These are phyloP conservation scores for Salvator merianae DNA, from an alignment of 2,113 vertebrate species.

Conservation along the genomic window DNA sequence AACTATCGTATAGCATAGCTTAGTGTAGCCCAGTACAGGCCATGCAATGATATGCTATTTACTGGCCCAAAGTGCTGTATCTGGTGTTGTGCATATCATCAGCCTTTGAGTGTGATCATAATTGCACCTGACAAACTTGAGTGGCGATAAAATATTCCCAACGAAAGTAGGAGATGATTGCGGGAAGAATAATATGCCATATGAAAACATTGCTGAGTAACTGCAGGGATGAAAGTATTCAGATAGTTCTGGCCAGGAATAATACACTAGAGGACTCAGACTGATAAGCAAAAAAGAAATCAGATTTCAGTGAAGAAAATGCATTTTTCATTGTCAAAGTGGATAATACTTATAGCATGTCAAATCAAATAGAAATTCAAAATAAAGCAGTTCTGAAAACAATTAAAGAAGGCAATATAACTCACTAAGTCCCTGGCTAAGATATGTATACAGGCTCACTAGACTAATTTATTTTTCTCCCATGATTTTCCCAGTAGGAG, in stretches of 20 bases:
- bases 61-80: not conserved
- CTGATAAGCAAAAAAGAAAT: slow-evolving; percentile 26
- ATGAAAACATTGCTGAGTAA: slow-evolving; percentile 28
- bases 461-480: slow-evolving; percentile 35
- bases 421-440: slow-evolving; percentile 24
- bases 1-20: too few relatives aligned
- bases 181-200: slow-evolving; percentile 8
- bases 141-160: not conserved
- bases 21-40: too few relatives aligned
- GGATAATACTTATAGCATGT: slow-evolving; percentile 4
- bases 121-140: not conserved
- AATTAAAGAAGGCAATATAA: slow-evolving; percentile 29
- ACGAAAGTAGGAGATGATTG: slow-evolving; percentile 4
- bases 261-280: not conserved
- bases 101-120: not conserved
- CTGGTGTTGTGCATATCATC: not conserved
- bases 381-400: slow-evolving; percentile 32
- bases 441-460: slow-evolving; percentile 14
- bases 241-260: slow-evolving; percentile 2
- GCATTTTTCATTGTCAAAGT: slow-evolving; percentile 32
- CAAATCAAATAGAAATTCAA: slow-evolving; percentile 33
- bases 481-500: slow-evolving; percentile 39
- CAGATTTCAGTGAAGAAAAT: slow-evolving; percentile 18
- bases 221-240: slow-evolving; percentile 11
- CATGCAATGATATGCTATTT: not conserved